Conservation (phyloP, 1,140 invertebrate species). For the Sipha flava region DNA sequence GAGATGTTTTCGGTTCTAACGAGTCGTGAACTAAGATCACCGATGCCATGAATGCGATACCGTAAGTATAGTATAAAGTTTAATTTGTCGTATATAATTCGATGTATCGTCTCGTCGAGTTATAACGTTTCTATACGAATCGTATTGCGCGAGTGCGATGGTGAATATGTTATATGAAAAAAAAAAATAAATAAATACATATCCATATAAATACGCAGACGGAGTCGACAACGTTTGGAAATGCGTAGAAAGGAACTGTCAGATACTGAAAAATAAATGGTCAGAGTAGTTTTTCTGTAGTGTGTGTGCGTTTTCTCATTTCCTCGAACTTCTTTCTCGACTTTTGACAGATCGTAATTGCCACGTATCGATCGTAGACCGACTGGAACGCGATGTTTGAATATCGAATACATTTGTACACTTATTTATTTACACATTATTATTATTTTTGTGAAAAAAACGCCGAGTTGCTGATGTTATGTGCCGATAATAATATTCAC, state of each 20-base stretch:
- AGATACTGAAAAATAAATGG: slow-evolving; percentile 1
- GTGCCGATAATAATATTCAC: neutral
- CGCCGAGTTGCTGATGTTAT: too few relatives aligned
- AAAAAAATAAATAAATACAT: neutral
- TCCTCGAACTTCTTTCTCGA: neutral
- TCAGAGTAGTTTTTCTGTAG: neutral
- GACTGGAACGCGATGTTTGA: neutral
- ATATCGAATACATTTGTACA: too few relatives aligned
- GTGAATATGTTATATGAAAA: too few relatives aligned
- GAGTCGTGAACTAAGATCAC: too few relatives aligned
- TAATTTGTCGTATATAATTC: too few relatives aligned
- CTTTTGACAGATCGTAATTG: slow-evolving; percentile 21
- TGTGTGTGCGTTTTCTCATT: neutral
- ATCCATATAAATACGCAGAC: neutral
- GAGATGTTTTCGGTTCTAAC: too few relatives aligned
- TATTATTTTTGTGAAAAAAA: neutral
- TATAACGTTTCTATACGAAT: too few relatives aligned
- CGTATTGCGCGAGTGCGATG: too few relatives aligned
- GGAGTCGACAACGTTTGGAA: neutral
- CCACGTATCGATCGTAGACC: neutral
- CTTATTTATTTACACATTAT: too few relatives aligned
- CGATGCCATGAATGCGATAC: too few relatives aligned
- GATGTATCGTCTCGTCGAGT: neutral
- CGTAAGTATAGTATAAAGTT: too few relatives aligned
- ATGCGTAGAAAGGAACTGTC: neutral